These are phyloP conservation scores for Mormyrops boulengeri DNA, from an alignment of 2,797 vertebrate species.

Conservation along the genomic window DNA sequence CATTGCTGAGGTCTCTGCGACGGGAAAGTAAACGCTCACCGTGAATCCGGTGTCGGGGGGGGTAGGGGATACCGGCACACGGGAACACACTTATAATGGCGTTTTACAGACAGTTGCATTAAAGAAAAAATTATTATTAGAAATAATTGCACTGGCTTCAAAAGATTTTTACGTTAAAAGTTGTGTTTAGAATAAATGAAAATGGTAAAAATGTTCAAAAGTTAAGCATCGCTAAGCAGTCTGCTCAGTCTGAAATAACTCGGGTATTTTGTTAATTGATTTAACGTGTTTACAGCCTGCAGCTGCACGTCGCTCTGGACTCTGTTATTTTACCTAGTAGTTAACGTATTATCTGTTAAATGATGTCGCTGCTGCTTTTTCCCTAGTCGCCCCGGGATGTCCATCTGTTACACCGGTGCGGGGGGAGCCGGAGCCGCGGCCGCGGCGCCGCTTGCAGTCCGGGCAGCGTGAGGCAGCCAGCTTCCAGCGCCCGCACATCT, in stretches of 20 bases:
- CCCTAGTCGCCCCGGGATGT: not conserved
- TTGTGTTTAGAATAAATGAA: not conserved
- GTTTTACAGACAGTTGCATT: not conserved
- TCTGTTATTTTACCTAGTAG: not conserved
- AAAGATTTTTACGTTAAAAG: not conserved
- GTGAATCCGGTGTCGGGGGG: not conserved
- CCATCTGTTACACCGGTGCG: not conserved
- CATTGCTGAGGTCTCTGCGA: not conserved
- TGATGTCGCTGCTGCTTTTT: not conserved
- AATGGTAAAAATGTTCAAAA: not conserved
- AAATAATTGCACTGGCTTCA: not conserved
- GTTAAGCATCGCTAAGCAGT: not conserved
- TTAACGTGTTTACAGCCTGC: not conserved
- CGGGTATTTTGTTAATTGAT: not conserved
- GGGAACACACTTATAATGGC: not conserved
- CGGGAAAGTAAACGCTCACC: not conserved
- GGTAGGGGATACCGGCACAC: not conserved
- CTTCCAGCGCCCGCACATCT: slow-evolving; percentile 56
- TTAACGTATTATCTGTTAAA: not conserved
- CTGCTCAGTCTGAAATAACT: not conserved
- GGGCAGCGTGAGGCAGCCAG: slow-evolving; percentile 50
- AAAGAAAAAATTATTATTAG: not conserved
- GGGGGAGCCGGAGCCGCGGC: not conserved
- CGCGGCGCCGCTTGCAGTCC: slow-evolving; percentile 14
- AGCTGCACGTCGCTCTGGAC: not conserved